These are phyloP conservation scores for Neoniphon sammara DNA, from an alignment of 2,797 vertebrate genomes.

Conservation along the genomic window DNA sequence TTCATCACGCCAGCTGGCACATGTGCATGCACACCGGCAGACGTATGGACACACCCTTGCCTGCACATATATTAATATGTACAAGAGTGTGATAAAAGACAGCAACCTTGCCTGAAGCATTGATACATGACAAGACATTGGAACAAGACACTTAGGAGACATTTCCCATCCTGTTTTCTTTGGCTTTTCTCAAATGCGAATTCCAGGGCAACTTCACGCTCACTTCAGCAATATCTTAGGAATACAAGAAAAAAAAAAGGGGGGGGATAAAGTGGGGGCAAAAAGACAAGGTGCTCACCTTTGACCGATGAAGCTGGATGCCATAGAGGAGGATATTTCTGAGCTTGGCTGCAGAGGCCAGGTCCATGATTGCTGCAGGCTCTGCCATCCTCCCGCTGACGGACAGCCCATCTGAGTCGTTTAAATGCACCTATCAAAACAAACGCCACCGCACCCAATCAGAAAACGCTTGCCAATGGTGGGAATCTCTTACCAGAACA, in stretches of 20 bases:
- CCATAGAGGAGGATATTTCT: conserved; percentile 89
- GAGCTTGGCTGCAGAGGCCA: conserved; percentile 83
- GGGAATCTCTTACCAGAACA: conserved; percentile 25
- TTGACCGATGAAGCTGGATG: conserved; percentile 82
- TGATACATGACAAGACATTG: conserved; percentile 44
- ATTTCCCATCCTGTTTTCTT: conserved; percentile 59
- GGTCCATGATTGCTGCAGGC: conserved; percentile 74
- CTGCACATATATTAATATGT: not conserved
- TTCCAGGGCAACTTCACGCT: conserved; percentile 54
- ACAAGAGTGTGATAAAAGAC: conserved; percentile 52
- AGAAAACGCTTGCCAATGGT: conserved; percentile 26
- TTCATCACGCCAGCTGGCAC: conserved; percentile 8
- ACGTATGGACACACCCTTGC: conserved; percentile 11
- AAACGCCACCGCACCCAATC: conserved; percentile 34
- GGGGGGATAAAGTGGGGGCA: conserved; percentile 9
- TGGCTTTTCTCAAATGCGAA: conserved; percentile 54
- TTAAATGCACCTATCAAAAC: conserved; percentile 86
- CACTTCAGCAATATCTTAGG: conserved; percentile 27
- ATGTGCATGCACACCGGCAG: conserved; percentile 20
- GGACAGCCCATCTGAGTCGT: conserved; percentile 70
- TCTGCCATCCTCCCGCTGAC: conserved; percentile 69
- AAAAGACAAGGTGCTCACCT: conserved; percentile 82
- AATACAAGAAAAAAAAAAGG: conserved; percentile 38
- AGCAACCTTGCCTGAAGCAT: conserved; percentile 51
- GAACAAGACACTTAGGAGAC: conserved; percentile 44